These are phyloP conservation scores for Oreochromis niloticus DNA, from an alignment of 2,113 vertebrate species.

Conservation along the genomic window DNA sequence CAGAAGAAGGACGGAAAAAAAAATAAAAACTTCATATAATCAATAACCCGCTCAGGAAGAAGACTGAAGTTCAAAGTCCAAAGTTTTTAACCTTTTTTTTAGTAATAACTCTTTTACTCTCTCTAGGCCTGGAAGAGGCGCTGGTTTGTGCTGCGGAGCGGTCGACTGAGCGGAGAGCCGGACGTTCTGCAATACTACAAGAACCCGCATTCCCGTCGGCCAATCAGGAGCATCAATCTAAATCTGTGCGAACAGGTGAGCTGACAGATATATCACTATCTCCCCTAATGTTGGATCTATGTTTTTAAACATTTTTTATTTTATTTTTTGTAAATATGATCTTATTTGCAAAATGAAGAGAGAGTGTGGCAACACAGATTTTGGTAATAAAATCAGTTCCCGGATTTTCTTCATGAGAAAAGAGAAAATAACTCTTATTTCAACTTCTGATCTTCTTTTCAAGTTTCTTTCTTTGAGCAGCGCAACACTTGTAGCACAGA, in stretches of 20 bases:
- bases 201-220: slow-evolving; percentile 79
- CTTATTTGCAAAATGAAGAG: background rate
- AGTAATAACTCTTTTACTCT: background rate
- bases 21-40: background rate
- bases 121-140: slow-evolving; percentile 87
- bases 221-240: slow-evolving; percentile 86
- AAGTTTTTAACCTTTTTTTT: background rate
- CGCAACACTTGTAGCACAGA: background rate
- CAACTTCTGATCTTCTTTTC: background rate
- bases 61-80: background rate
- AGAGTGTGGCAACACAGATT: background rate
- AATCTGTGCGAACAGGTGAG: slow-evolving; percentile 79
- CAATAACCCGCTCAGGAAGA: background rate
- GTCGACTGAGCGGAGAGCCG: slow-evolving; percentile 85
- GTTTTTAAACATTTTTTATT: background rate
- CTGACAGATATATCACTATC: background rate
- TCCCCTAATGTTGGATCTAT: background rate
- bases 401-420: background rate
- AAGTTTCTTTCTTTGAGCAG: background rate
- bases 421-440: background rate
- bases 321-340: background rate
- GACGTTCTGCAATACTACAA: slow-evolving; percentile 90
- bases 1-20: background rate
- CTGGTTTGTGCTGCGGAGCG: slow-evolving; percentile 88
- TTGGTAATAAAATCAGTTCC: background rate